Conservation (phyloP, 1,140 invertebrate species). For the Yoshiicerus persimilis region DNA sequence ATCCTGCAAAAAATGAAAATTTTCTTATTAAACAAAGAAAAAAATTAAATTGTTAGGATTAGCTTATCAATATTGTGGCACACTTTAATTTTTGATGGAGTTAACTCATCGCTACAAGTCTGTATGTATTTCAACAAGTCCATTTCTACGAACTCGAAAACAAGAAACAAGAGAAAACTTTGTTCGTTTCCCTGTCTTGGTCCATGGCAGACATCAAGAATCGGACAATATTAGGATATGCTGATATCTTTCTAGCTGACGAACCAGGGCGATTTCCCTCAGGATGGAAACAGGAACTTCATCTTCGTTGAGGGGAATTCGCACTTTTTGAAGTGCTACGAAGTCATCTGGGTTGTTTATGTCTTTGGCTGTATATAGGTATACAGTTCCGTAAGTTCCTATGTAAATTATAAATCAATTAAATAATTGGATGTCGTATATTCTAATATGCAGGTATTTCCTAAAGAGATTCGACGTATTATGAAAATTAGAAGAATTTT, state of each 20-base stretch:
- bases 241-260: constrained; percentile 80
- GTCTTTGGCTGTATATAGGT: constrained; percentile 85
- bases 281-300: constrained; percentile 86
- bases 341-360: constrained; percentile 71
- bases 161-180: constrained; percentile 81
- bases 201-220: constrained; percentile 92
- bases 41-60: background rate
- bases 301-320: constrained; percentile 79
- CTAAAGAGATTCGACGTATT: no score
- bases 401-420: constrained; percentile 28
- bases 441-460: no score
- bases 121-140: constrained; percentile 81
- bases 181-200: constrained; percentile 68
- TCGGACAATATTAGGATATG: constrained; percentile 92
- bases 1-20: constrained; percentile 61
- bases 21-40: background rate
- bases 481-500: no score
- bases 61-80: no score
- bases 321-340: constrained; percentile 89
- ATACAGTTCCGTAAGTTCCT: constrained; percentile 92
- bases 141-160: constrained; percentile 96
- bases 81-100: constrained; percentile 70
- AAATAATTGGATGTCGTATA: background rate
- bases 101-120: constrained; percentile 66
- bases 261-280: constrained; percentile 83